Base-by-base conservation (phyloP, 2,888 invertebrate genomes). In the Catocala fraxini region DNA sequence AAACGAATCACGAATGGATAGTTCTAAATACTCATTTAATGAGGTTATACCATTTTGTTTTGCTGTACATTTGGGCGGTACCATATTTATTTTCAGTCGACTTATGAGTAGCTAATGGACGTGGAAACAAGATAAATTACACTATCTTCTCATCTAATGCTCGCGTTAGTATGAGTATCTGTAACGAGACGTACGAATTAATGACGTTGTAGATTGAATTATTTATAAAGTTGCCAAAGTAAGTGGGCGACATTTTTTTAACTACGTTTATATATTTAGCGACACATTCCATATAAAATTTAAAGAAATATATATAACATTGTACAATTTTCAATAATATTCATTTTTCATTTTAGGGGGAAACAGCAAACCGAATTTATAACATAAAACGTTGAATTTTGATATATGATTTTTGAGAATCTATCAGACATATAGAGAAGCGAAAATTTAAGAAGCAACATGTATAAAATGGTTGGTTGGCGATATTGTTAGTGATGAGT, bases 401-500 rank as follows among this genome's bases (percentile, higher is more conserved):
- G 67, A 73, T 75, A 76, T 55, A 67, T 25, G 13, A 62, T 73
- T 77, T 73, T 77, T 63, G 66, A 51, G 54, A 35, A 65, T 71
- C 56, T 69, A 68, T 35, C 55, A 56, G 54, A 77, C 59, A 53
- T 63, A 68, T 64, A 71, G 49, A 49, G 53, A 62, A 56, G 47
- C 25, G 9, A 56, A 35, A 35, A 46, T 41, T 63, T 59, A 55
- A 34, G 49, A 45, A 49, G 39, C 15, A 58, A 56, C 59, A 74
- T 67, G 72, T 69, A 77, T 49, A 63, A 60, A 45, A 72, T 65
- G 65, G 59, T 73, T 60, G 63, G 90, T 65, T 39, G 52, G 46
- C 43, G 39, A 47, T 56, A 48, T 56, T 59, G 48, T 48, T 51
- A 59, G 81, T 73, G 77, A 95, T 95, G 95, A 95, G 95, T 87